Conservation (phyloP, 2,113 vertebrate genomes). For the Apeltes quadracus region DNA sequence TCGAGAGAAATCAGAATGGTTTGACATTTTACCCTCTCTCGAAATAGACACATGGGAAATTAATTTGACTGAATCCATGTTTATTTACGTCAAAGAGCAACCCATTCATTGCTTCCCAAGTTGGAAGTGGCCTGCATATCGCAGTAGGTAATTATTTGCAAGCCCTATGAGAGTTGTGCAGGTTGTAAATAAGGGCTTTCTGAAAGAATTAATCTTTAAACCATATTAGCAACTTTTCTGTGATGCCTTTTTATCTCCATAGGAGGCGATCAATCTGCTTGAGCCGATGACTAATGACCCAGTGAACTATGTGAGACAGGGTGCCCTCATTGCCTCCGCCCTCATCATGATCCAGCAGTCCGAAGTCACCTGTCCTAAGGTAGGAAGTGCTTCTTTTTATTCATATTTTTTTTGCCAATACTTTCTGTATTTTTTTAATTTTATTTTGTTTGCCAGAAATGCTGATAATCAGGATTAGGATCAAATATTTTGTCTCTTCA, state of each 20-base stretch:
- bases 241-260: slow-evolving; percentile 34
- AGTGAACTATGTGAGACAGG: slow-evolving; percentile 97
- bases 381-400: slow-evolving; percentile 55
- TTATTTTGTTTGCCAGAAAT: too few relatives aligned
- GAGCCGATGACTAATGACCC: slow-evolving; percentile 99
- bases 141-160: neutral
- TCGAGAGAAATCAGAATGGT: too few relatives aligned
- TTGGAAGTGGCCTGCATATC: neutral
- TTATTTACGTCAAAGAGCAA: neutral
- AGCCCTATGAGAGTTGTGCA: neutral
- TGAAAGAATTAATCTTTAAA: neutral
- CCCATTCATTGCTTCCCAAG: neutral
- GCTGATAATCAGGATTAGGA: neutral
- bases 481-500: neutral
- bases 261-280: slow-evolving; percentile 98
- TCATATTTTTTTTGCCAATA: too few relatives aligned
- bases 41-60: neutral
- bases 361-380: slow-evolving; percentile 97
- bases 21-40: neutral
- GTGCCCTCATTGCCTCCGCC: slow-evolving; percentile 95
- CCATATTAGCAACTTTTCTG: neutral
- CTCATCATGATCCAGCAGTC: slow-evolving; percentile 99
- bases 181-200: neutral
- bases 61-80: neutral
- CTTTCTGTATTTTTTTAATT: too few relatives aligned